A percentile compares a stretch with the other conserved stretches of the same genome.
Conservation (phyloP, 2,797 vertebrate species). For the Sebastes jordani region DNA sequence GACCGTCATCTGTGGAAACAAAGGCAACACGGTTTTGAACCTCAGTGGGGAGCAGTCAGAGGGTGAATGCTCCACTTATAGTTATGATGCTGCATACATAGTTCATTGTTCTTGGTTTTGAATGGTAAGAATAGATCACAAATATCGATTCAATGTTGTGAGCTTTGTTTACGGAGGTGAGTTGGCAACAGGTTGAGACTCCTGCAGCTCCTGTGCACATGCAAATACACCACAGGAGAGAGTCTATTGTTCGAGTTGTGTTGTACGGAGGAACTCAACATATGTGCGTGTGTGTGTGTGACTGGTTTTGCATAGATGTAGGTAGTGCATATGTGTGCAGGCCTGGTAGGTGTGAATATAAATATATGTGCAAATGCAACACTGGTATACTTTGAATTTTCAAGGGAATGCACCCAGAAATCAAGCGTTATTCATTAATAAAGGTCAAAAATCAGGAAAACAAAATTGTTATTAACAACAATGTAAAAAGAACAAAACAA, state of each 20-base stretch:
- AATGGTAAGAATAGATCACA: not conserved
- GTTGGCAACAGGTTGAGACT: not conserved
- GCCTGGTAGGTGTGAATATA: conserved; percentile 21
- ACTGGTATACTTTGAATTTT: not conserved
- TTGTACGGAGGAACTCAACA: not conserved
- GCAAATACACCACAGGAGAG: conserved; percentile 7
- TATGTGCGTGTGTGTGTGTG: not conserved
- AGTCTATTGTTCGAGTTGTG: conserved; percentile 14
- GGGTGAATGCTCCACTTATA: not conserved
- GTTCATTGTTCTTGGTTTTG: not conserved
- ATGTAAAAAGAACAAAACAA: conserved; percentile 6
- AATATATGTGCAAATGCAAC: conserved; percentile 13
- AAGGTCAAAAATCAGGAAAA: not conserved
- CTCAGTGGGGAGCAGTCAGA: not conserved
- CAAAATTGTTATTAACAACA: conserved; percentile 1
- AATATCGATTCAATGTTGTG: conserved; percentile 1
- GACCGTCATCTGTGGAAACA: conserved; percentile 79
- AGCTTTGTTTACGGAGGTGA: not conserved
- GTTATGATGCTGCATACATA: not conserved
- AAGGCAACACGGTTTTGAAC: conserved; percentile 7
- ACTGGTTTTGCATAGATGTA: conserved; percentile 17
- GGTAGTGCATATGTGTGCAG: conserved; percentile 8
- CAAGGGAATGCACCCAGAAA: not conserved
- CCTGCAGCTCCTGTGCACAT: conserved; percentile 1
- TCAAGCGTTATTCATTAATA: not conserved